Evolutionary conservation across 2,888 invertebrate genomes (phyloP).

Genomic region (Hesperia comma): DNA sequence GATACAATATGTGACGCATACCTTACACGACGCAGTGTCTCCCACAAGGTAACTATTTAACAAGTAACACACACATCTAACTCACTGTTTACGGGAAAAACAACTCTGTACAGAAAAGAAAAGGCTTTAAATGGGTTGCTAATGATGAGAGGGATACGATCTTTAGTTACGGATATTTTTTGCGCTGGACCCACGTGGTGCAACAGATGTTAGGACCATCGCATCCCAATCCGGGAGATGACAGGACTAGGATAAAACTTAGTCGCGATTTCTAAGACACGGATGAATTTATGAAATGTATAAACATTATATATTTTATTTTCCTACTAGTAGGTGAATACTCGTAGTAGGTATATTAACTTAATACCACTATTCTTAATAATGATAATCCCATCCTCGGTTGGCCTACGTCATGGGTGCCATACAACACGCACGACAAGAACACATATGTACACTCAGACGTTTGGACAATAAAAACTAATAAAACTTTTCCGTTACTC

Average conservation of each 20-base stretch:
- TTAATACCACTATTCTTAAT: too few species aligned
- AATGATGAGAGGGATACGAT: slow-evolving; percentile 39
- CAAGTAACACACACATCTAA: slow-evolving; percentile 1
- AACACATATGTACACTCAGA: too few species aligned
- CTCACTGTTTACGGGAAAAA: background rate
- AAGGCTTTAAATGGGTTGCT: background rate
- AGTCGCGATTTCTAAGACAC: slow-evolving; percentile 7
- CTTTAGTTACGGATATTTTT: slow-evolving; percentile 46
- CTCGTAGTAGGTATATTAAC: too few species aligned
- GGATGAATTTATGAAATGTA: background rate
- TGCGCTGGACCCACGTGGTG: slow-evolving; percentile 77
- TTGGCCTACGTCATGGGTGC: too few species aligned
- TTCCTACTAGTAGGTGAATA: too few species aligned
- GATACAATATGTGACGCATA: slow-evolving; percentile 76
- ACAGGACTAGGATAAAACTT: slow-evolving; percentile 47
- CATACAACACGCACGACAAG: too few species aligned
- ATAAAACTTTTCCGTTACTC: too few species aligned
- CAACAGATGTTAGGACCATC: slow-evolving; percentile 74
- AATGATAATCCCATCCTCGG: too few species aligned
- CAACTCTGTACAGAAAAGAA: background rate
- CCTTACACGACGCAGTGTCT: slow-evolving; percentile 76
- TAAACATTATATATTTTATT: too few species aligned
- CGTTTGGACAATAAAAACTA: too few species aligned
- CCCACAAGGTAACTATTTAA: slow-evolving; percentile 73
- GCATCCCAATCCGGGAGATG: slow-evolving; percentile 75